A percentile compares a stretch with the other conserved stretches of the same genome.
These are phyloP conservation scores for Syngnathus acus DNA, from an alignment of 2,797 vertebrate genomes.

Conservation along the genomic window DNA sequence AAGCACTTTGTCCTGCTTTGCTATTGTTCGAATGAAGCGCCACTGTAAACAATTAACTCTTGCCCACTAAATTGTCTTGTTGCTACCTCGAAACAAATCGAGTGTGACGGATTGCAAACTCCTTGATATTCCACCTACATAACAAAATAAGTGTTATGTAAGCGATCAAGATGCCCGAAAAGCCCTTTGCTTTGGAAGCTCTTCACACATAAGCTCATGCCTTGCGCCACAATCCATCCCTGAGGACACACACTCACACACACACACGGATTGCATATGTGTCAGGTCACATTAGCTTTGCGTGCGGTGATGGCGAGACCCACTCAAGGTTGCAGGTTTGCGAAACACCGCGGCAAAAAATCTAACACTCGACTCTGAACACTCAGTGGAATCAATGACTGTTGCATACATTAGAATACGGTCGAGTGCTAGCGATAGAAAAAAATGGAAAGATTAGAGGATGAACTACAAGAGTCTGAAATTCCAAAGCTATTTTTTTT, in stretches of 20 bases:
- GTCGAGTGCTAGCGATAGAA: not conserved
- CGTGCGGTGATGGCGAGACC: constrained; percentile 43
- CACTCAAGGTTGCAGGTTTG: constrained; percentile 51
- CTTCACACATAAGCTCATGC: constrained; percentile 32
- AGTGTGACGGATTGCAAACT: constrained; percentile 22
- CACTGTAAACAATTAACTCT: no score
- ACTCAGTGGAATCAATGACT: not conserved
- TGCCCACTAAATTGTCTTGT: no score
- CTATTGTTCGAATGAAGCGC: no score
- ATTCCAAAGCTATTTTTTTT: not conserved
- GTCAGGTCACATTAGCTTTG: constrained; percentile 57
- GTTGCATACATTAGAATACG: no score
- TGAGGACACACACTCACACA: constrained; percentile 22
- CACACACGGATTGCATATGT: constrained; percentile 33
- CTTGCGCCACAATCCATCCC: constrained; percentile 25
- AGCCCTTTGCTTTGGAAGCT: constrained; percentile 45
- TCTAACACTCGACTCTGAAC: not conserved
- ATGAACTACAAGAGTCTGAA: not conserved
- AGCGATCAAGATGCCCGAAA: constrained; percentile 36
- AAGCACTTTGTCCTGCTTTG: no score
- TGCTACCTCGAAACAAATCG: no score
- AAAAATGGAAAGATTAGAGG: not conserved
- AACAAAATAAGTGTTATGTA: constrained; percentile 15
- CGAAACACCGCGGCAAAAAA: constrained; percentile 17
- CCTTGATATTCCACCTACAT: constrained; percentile 9